Conservation (phyloP, 1,140 invertebrate species). For the Galleria mellonella region DNA sequence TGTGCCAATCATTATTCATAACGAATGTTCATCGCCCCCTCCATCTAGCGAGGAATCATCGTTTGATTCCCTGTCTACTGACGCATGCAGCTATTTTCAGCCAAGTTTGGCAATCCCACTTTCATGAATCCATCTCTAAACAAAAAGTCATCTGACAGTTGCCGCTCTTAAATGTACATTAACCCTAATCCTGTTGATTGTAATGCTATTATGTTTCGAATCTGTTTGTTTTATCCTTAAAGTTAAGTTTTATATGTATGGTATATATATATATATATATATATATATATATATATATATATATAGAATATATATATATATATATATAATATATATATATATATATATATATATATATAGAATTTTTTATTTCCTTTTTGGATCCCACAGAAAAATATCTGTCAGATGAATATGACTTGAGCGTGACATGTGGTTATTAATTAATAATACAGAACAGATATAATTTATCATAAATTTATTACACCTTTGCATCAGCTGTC, state of each 20-base stretch:
- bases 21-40: slow-evolving; percentile 39
- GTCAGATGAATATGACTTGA: background rate
- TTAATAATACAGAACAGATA: background rate
- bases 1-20: slow-evolving; percentile 58
- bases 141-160: slow-evolving; percentile 19
- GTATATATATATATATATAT: too few species aligned
- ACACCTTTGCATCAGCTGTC: slow-evolving; percentile 12
- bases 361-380: too few species aligned
- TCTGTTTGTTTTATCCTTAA: too few species aligned
- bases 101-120: slow-evolving; percentile 9
- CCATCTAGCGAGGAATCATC: slow-evolving; percentile 39
- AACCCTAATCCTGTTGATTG: too few species aligned
- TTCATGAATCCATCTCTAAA: slow-evolving; percentile 13
- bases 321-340: too few species aligned
- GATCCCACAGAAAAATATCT: too few species aligned
- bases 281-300: too few species aligned
- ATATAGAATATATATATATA: too few species aligned
- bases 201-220: too few species aligned
- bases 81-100: slow-evolving; percentile 57
- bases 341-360: too few species aligned
- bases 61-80: slow-evolving; percentile 37
- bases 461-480: background rate
- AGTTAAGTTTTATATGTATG: too few species aligned
- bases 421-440: background rate
- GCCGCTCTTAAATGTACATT: too few species aligned